Base-by-base conservation (phyloP, 2,888 invertebrate species). In the Xestoiulus laeticollis region DNA sequence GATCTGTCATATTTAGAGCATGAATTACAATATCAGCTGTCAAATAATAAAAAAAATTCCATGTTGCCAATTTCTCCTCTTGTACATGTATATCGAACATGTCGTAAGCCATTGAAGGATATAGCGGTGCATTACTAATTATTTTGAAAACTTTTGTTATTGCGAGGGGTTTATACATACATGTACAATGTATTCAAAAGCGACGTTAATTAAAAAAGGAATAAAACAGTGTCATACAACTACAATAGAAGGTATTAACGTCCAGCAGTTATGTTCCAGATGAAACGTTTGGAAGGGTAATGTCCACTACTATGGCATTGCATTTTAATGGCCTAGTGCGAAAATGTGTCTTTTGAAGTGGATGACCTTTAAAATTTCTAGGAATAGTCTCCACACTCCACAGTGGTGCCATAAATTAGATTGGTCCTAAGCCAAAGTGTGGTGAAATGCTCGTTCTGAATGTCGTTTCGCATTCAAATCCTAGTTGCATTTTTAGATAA, bases 351-450 rank as follows among this genome's bases (percentile, higher is more conserved):
- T 53, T 53, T 53, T 19, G 4, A 53, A 53, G 53, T 22, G n/a
- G 59, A 59, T 22, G 59, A 59, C 59, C 59, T 59, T 59, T 59
- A 5, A 5, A 59, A 59, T n/a, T 22, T 59, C 59, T 22, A 59
- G 59, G 59, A 59, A 59, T 59, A 59, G 59, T 22, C 16, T 53
- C 16, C n/a, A n/a, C n/a, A n/a, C n/a, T n/a, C n/a, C 16, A 53
- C 53, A 4, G 12, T 16, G 53, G 53, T 16, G 53, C 53, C 59
- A 59, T 59, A 59, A 59, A 59, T 59, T 59, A 22, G 59, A 59
- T 59, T 59, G 59, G 59, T 59, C 59, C 59, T 22, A 59, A 59
- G 59, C 59, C 59, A 59, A 59, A 59, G 59, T 59, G 22, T 59
- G 22, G 59, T 22, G 59, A 59, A 59, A 59, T 10, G n/a, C 22